Evolutionary conservation across 2,888 invertebrate genomes (phyloP).

Genomic region (Congeria kusceri): DNA sequence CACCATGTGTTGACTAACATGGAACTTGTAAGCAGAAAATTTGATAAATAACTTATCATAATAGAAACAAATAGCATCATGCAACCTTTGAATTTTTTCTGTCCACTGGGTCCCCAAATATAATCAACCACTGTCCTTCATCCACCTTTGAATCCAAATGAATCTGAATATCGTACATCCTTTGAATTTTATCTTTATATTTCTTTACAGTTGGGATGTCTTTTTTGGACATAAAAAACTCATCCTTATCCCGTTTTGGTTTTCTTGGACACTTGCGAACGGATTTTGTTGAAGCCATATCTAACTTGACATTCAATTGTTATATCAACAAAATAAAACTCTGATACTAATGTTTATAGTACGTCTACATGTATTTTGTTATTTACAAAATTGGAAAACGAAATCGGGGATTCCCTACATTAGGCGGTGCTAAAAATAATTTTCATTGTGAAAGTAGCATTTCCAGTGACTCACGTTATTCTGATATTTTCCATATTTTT

Average conservation of each 20-base stretch:
- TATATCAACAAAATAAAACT: no score
- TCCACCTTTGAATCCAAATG: slow-evolving; percentile 56
- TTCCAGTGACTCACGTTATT: no score
- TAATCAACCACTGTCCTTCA: slow-evolving; percentile 63
- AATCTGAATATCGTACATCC: slow-evolving; percentile 64
- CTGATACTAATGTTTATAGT: no score
- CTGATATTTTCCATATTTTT: no score
- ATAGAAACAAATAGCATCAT: neutral
- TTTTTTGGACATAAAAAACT: slow-evolving; percentile 64
- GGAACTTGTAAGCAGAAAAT: neutral
- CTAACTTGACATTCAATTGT: no score
- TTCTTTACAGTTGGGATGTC: slow-evolving; percentile 49
- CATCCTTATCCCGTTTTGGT: slow-evolving; percentile 44
- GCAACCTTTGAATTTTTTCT: slow-evolving; percentile 71
- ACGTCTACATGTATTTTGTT: no score
- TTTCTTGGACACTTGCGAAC: neutral
- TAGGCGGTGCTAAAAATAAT: no score
- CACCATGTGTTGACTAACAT: no score
- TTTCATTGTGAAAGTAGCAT: no score
- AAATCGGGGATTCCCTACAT: no score
- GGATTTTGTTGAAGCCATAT: slow-evolving; percentile 26
- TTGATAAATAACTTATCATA: neutral
- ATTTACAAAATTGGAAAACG: no score
- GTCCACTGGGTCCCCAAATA: slow-evolving; percentile 69
- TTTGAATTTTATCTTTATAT: slow-evolving; percentile 65